Conservation (phyloP, 1,140 invertebrate genomes). For the Drosophila quadrilineata region DNA sequence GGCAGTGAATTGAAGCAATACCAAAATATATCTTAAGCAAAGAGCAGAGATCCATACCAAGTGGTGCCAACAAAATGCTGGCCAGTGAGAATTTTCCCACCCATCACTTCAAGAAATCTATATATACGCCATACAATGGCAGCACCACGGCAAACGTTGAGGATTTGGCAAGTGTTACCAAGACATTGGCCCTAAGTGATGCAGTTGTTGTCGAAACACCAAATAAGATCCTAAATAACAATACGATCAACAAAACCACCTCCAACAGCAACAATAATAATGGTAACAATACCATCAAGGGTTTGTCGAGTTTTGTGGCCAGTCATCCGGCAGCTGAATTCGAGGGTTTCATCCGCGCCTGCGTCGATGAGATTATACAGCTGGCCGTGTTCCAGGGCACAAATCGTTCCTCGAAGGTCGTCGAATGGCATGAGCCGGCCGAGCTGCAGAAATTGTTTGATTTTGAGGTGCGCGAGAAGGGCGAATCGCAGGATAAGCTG, state of each 20-base stretch:
- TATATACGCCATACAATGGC: slow-evolving; percentile 73
- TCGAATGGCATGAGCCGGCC: slow-evolving; percentile 88
- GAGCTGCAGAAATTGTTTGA: slow-evolving; percentile 86
- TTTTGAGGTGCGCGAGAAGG: slow-evolving; percentile 84
- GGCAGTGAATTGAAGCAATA: slow-evolving; percentile 10
- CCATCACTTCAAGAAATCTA: slow-evolving; percentile 76
- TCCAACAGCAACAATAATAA: slow-evolving; percentile 23
- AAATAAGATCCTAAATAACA: too few species aligned
- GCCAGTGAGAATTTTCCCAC: slow-evolving; percentile 71
- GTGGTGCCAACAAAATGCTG: slow-evolving; percentile 56
- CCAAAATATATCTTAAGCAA: not conserved
- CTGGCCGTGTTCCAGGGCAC: slow-evolving; percentile 89
- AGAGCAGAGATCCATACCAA: slow-evolving; percentile 27
- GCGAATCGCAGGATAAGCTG: slow-evolving; percentile 86
- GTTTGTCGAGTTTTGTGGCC: slow-evolving; percentile 52
- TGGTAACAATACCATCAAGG: slow-evolving; percentile 21
- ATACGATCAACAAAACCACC: not conserved
- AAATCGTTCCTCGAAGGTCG: slow-evolving; percentile 86
- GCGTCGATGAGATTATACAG: slow-evolving; percentile 87
- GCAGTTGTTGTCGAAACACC: slow-evolving; percentile 2
- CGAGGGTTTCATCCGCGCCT: slow-evolving; percentile 87
- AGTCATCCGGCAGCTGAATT: slow-evolving; percentile 82
- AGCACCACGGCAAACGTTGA: slow-evolving; percentile 25
- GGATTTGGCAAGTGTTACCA: slow-evolving; percentile 61
- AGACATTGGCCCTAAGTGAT: slow-evolving; percentile 48